Percentiles rank a stretch among this genome's conserved stretches.
These are phyloP conservation scores for Pterobdella sp. DNA, from an alignment of 2,888 invertebrate species.

Conservation along the genomic window DNA sequence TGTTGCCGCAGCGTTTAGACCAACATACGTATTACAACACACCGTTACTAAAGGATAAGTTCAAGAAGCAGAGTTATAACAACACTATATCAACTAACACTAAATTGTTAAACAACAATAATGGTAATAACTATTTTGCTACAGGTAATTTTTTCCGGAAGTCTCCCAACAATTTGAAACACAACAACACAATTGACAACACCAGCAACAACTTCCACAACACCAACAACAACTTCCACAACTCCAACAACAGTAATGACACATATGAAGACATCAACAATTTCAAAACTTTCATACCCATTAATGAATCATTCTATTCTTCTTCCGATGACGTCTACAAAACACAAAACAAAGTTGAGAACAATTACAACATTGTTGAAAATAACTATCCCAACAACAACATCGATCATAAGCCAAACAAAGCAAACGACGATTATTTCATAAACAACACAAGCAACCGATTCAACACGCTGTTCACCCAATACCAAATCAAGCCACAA, in stretches of 20 bases:
- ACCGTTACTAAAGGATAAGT: too few relatives aligned
- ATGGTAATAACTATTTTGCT: too few relatives aligned
- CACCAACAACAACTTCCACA: neutral
- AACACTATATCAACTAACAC: too few relatives aligned
- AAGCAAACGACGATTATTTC: neutral
- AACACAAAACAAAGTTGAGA: neutral
- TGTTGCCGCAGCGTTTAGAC: too few relatives aligned
- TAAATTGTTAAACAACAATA: too few relatives aligned
- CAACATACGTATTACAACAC: too few relatives aligned
- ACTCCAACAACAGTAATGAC: constrained; percentile 1
- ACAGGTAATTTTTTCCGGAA: too few relatives aligned
- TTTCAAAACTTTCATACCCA: constrained; percentile 6
- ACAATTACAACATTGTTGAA: neutral
- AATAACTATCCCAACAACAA: neutral
- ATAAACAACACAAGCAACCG: neutral
- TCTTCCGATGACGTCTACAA: neutral
- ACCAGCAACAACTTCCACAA: neutral
- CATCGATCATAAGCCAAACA: neutral
- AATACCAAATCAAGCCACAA: too few relatives aligned
- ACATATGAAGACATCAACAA: constrained; percentile 2
- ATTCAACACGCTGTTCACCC: neutral
- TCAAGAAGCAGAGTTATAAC: too few relatives aligned
- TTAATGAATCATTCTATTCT: neutral
- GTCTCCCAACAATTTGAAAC: too few relatives aligned
- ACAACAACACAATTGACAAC: neutral